Evolutionary conservation across 2,113 vertebrate genomes (phyloP).

Genomic region (Cyprinodon variegatus): DNA sequence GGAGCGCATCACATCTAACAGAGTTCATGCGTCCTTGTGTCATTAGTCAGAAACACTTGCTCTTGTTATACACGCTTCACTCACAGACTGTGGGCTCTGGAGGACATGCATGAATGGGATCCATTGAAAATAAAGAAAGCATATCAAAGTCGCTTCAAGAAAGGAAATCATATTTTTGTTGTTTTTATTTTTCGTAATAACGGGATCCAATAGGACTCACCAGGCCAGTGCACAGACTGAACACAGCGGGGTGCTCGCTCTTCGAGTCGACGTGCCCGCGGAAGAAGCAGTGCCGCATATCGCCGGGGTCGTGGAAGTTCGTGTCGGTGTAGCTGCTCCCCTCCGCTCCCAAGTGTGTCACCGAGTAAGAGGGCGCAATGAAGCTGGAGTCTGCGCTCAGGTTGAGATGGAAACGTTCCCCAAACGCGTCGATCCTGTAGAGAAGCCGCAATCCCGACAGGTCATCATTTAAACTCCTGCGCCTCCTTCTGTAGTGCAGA

Average conservation of each 20-base stretch:
- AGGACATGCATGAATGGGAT: slow-evolving; percentile 29
- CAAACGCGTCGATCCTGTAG: slow-evolving; percentile 90
- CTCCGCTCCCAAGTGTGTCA: slow-evolving; percentile 83
- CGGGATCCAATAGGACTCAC: slow-evolving; percentile 80
- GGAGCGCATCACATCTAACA: slow-evolving; percentile 27
- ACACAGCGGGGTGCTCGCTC: slow-evolving; percentile 81
- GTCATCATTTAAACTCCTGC: slow-evolving; percentile 79
- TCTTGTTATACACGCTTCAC: slow-evolving; percentile 45
- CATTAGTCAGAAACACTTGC: slow-evolving; percentile 45
- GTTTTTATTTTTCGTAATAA: too few species aligned
- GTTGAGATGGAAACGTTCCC: slow-evolving; percentile 91
- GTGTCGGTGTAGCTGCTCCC: slow-evolving; percentile 39
- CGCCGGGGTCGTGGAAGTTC: slow-evolving; percentile 47
- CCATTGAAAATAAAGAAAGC: slow-evolving; percentile 23
- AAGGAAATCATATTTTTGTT: too few species aligned
- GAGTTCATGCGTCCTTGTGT: slow-evolving; percentile 21
- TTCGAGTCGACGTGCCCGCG: slow-evolving; percentile 89
- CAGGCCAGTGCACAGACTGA: slow-evolving; percentile 94
- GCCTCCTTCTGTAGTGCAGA: slow-evolving; percentile 85
- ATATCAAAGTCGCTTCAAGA: slow-evolving; percentile 19
- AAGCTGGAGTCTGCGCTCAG: slow-evolving; percentile 90
- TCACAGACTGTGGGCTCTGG: slow-evolving; percentile 12
- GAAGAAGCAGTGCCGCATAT: slow-evolving; percentile 94
- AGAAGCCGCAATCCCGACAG: slow-evolving; percentile 78
- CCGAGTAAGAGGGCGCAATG: slow-evolving; percentile 84